Conservation (phyloP, 2,113 vertebrate genomes). For the Clarias macrocephalus region DNA sequence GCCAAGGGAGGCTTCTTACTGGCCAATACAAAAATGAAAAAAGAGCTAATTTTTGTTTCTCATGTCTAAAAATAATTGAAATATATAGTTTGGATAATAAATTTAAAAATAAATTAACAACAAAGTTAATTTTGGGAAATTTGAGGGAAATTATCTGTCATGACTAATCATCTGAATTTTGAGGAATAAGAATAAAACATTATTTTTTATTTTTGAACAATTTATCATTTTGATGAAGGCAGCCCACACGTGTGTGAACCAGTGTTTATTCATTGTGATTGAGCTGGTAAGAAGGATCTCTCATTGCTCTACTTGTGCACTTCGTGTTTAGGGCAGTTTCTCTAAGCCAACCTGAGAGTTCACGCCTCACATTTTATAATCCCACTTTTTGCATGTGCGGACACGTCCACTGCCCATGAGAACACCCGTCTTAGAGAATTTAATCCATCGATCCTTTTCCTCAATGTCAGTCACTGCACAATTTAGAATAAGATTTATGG, state of each 20-base stretch:
- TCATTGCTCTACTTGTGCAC: slow-evolving; percentile 68
- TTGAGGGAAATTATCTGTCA: neutral
- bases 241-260: slow-evolving; percentile 49
- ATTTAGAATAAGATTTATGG: slow-evolving; percentile 78
- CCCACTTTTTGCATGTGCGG: slow-evolving; percentile 78
- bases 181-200: neutral
- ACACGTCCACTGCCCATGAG: slow-evolving; percentile 75
- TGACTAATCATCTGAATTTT: neutral
- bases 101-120: no score
- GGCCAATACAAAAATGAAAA: no score
- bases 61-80: no score
- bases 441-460: slow-evolving; percentile 85
- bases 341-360: slow-evolving; percentile 60
- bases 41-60: no score
- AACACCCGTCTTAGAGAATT: slow-evolving; percentile 75
- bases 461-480: slow-evolving; percentile 76
- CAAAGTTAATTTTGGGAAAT: no score
- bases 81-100: no score
- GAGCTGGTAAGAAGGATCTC: slow-evolving; percentile 62
- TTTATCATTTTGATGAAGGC: neutral
- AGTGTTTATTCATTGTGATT: slow-evolving; percentile 70
- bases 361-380: slow-evolving; percentile 76
- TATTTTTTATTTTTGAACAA: neutral
- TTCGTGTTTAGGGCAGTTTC: slow-evolving; percentile 59
- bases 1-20: no score